phyloP scores from a whole-genome alignment of 30 jellyfish, hydroid and myxozoan genomes.

The Euphysa ruthae region DNA sequence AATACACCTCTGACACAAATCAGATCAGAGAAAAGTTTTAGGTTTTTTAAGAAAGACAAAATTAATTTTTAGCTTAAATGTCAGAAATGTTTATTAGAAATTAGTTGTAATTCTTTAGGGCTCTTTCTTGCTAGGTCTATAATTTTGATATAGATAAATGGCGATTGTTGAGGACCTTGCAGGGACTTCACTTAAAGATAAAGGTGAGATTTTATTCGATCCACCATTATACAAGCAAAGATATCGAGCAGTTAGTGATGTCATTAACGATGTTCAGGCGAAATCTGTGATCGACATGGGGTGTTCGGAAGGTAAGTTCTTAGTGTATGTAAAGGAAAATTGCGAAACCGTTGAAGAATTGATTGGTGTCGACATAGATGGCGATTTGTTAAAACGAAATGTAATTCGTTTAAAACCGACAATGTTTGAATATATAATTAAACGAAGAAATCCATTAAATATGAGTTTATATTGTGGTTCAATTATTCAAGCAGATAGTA shows the following conservation, averaged over 20 bases:
- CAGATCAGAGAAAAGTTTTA: too few species aligned
- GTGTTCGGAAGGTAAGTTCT: constrained; percentile 81
- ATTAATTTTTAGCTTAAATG: too few species aligned
- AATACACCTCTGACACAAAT: too few species aligned
- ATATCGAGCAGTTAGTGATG: constrained; percentile 45
- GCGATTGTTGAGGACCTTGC: constrained; percentile 29
- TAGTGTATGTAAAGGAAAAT: constrained; percentile 33
- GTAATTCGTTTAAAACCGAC: constrained; percentile 47
- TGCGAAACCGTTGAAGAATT: constrained; percentile 63
- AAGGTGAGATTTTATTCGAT: constrained; percentile 33
- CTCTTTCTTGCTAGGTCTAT: not conserved
- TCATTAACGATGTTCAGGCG: constrained; percentile 22
- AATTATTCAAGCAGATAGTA: constrained; percentile 39
- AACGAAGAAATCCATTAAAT: constrained; percentile 46
- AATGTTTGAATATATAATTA: constrained; percentile 45
- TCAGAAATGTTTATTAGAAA: too few species aligned
- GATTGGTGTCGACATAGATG: constrained; percentile 83
- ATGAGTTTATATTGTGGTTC: constrained; percentile 86
- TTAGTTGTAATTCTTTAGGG: too few species aligned
- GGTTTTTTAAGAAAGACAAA: too few species aligned
- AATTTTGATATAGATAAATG: too few species aligned
- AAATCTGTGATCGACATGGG: constrained; percentile 81
- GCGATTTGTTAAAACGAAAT: constrained; percentile 32
- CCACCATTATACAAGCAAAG: constrained; percentile 92
- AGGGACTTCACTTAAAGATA: too few species aligned